Conservation (phyloP, 1,140 invertebrate genomes). For the Gyrodactylus salaris region DNA sequence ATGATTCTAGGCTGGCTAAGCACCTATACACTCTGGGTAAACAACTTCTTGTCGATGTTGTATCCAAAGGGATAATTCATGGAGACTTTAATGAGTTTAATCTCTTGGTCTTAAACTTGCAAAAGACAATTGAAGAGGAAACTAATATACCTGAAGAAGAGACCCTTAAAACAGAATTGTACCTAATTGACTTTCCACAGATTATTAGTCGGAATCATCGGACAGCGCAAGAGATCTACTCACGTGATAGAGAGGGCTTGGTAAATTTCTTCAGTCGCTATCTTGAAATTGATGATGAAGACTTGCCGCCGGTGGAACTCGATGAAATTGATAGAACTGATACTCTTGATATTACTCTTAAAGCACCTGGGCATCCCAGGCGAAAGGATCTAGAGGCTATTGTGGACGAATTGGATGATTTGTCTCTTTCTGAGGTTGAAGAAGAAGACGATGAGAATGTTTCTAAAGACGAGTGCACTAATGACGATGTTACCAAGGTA, state of each 20-base stretch:
- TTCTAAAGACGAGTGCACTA: background rate
- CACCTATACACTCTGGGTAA: conserved; percentile 67
- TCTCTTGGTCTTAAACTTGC: conserved; percentile 34
- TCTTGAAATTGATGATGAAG: background rate
- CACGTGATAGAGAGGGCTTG: background rate
- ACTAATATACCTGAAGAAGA: conserved; percentile 13
- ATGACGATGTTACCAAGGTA: background rate
- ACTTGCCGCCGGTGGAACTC: background rate
- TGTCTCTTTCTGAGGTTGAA: background rate
- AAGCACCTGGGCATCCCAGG: background rate
- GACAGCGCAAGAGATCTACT: background rate
- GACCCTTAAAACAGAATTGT: conserved; percentile 31
- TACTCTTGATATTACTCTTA: background rate
- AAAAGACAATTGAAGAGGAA: conserved; percentile 9
- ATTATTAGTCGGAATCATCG: conserved; percentile 69
- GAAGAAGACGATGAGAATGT: background rate
- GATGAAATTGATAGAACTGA: background rate
- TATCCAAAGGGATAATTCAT: conserved; percentile 74
- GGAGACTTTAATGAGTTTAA: conserved; percentile 99
- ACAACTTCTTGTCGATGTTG: conserved; percentile 58
- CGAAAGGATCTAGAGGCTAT: background rate
- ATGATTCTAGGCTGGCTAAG: background rate
- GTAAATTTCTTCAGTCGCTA: background rate
- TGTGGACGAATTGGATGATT: background rate
- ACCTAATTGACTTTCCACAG: conserved; percentile 93